Evolutionary conservation across 2,797 vertebrate species (phyloP), one percentile per base, ranked within the genome.

Genomic region (Florisuga fusca): DNA sequence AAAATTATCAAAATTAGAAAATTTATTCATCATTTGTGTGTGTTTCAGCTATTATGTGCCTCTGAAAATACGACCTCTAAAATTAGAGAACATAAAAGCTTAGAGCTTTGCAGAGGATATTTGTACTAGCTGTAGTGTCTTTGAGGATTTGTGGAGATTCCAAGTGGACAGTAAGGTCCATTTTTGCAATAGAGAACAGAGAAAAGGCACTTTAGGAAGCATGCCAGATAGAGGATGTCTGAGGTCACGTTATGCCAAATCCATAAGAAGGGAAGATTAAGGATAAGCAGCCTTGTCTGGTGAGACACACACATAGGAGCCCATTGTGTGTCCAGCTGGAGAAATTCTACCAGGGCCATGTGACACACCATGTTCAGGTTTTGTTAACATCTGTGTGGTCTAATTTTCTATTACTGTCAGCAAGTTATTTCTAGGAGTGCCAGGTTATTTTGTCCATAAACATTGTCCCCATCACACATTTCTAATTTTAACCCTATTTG

Each of bases 401-500:
- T 97, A 96, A 94, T 97, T 97, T 97, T 96, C 96, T 96, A 87
- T 95, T 94, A 88, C 95, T 96, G 97, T 97, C 97, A 97, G 97
- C 97, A 95, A 96, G 93, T 95, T 97, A 95, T 97, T 98, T 97
- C 97, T 87, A 94, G 74, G 91, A 94, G 97, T 93, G 95, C 97
- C 96, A 97, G 95, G 97, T 97, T 98, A 98, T 97, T 97, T 96
- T 97, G 96, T 96, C 97, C 96, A 97, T 98, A 98, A 98, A 98
- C 95, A 94, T 97, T 96, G 95, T 96, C 96, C 94, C 96, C 96
- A 95, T 97, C 97, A 97, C 97, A 96, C 97, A 98, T 97, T 98
- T 97, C 97, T 96, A 97, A 98, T 98, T 98, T 98, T 97, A 98
- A 97, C 97, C 94, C 97, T 96, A 97, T 98, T 98, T 98, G 97